These are phyloP conservation scores for Falco peregrinus DNA, from an alignment of 2,797 vertebrate species.

Conservation along the genomic window DNA sequence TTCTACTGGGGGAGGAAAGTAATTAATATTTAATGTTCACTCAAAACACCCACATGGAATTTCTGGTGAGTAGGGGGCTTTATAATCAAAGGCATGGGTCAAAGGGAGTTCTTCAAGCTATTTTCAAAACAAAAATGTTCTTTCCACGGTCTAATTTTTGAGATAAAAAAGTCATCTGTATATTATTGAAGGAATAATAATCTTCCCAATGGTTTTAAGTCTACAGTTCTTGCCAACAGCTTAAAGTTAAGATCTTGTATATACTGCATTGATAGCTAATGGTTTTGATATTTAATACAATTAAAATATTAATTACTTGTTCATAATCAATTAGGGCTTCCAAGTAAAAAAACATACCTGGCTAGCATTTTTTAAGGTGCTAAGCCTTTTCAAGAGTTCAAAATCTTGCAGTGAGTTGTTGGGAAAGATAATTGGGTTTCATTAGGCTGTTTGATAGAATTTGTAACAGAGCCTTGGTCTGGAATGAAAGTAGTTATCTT, in stretches of 20 bases:
- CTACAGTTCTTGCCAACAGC: neutral
- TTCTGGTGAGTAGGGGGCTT: conserved; percentile 5
- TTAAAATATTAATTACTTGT: neutral
- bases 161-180: neutral
- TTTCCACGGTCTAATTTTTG: neutral
- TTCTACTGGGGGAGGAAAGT: neutral
- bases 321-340: neutral
- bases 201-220: neutral
- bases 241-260: neutral
- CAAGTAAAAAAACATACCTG: neutral
- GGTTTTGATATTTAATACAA: neutral
- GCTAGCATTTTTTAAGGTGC: neutral
- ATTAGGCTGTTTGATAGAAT: neutral
- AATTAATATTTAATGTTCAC: conserved; percentile 24
- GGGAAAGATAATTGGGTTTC: neutral
- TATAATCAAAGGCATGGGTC: neutral
- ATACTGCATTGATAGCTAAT: neutral
- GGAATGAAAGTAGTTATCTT: neutral
- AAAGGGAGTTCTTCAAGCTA: neutral
- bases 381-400: neutral
- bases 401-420: neutral
- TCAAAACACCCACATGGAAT: conserved; percentile 11
- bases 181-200: neutral
- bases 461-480: neutral
- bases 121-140: neutral